Base-by-base conservation (phyloP, 2,113 vertebrate species). In the Campylorhamphus procurvoides region DNA sequence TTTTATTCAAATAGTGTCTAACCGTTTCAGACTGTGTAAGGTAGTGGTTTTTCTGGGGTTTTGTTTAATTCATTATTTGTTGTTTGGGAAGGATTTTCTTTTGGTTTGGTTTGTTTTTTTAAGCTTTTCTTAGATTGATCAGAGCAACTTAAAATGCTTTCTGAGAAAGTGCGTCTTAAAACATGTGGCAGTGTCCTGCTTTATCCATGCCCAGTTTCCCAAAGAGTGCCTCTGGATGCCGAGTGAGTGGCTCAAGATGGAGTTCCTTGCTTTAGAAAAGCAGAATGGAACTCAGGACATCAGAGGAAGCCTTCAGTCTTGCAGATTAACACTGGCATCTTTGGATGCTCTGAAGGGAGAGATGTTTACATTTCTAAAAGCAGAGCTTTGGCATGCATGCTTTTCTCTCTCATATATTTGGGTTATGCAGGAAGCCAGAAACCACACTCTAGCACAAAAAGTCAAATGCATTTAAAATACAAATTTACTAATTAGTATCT, bases 381-480 rank as follows among this genome's bases (percentile, higher is more conserved):
- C 11, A 1, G 2, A 79, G 60, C 47, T 91, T 83, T 40, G n/a
- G 18, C 35, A 10, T 37, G 33, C 55, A 46, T 2, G 0, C 40
- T 76, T 83, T 59, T 58, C 37, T 73, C 49, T 52, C 39, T 44
- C 35, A 3, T 44, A 18, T 10, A 6, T 77, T 88, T 69, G 33
- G 42, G 62, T 80, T 86, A 74, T 89, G 86, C 56, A 88, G 72
- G 88, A 96, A 88, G 90, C 76, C 82, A 92, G 82, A 67, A 95
- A 64, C 75, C 59, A n/a, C 83, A 35, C 56, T 89, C 87, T 60
- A 83, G 33, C 67, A 77, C 39, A 63, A 71, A 47, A 88, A 88
- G 44, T 74, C 68, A 84, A 93, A 86, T 53, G 69, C 5, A 25
- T 83, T 91, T 94, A 56, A 91, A 90, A 72, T 74, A 83, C 37